These are phyloP conservation scores for Argyresthia goedartella DNA, from an alignment of 2,888 invertebrate species.

Conservation along the genomic window DNA sequence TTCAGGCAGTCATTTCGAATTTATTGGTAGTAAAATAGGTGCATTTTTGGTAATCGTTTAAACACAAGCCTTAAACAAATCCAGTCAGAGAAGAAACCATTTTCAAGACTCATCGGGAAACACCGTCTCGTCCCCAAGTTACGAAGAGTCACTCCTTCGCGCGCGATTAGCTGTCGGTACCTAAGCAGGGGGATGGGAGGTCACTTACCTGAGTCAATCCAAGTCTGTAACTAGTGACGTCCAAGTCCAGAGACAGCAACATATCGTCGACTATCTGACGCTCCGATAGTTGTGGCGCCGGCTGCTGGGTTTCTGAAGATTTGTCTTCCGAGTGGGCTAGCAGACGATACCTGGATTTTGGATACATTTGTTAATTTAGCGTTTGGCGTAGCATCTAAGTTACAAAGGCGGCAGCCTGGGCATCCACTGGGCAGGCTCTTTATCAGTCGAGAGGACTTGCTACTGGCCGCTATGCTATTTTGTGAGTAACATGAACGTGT, in stretches of 20 bases:
- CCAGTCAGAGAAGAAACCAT: too few relatives aligned
- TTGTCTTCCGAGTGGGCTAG: slow-evolving; percentile 55
- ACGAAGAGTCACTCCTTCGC: too few relatives aligned
- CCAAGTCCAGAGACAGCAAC: slow-evolving; percentile 85
- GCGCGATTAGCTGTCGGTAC: neutral
- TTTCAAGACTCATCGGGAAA: too few relatives aligned
- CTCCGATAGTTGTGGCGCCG: slow-evolving; percentile 49
- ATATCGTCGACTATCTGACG: slow-evolving; percentile 86
- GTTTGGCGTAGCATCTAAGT: neutral
- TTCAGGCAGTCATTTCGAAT: too few relatives aligned
- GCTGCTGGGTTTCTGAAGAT: slow-evolving; percentile 25
- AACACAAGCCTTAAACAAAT: too few relatives aligned
- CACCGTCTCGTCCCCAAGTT: too few relatives aligned
- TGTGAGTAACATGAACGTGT: too few relatives aligned
- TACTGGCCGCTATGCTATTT: too few relatives aligned
- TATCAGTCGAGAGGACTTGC: too few relatives aligned
- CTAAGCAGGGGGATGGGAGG: neutral
- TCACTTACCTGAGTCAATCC: slow-evolving; percentile 91
- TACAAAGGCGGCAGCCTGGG: neutral
- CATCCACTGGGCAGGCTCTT: too few relatives aligned
- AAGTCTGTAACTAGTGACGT: slow-evolving; percentile 87
- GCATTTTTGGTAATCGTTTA: too few relatives aligned
- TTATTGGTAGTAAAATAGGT: too few relatives aligned
- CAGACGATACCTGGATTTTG: slow-evolving; percentile 56
- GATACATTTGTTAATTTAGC: neutral